These are phyloP conservation scores for Siderastrea radians DNA, from an alignment of 92 coral and sea anemone species.

Conservation along the genomic window DNA sequence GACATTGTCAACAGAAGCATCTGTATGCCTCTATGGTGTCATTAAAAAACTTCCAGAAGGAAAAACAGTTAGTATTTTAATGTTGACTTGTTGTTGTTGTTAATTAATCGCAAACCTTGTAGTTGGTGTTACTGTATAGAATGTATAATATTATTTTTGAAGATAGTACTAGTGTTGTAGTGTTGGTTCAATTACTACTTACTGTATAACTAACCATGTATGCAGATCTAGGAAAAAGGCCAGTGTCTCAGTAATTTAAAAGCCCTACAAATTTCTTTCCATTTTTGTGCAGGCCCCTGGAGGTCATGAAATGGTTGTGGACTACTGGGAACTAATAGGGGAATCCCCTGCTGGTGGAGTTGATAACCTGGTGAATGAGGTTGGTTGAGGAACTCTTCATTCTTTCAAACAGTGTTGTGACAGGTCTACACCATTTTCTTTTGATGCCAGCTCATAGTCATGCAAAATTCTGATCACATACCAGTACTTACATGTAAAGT, in stretches of 20 bases:
- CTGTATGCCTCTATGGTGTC: slow-evolving; percentile 90
- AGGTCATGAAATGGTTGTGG: slow-evolving; percentile 99
- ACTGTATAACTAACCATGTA: no score
- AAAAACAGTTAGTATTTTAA: slow-evolving; percentile 78
- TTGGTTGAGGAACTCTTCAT: slow-evolving; percentile 27
- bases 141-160: no score
- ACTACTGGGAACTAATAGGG: slow-evolving; percentile 97
- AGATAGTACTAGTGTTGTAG: no score
- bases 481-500: no score
- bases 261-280: neutral
- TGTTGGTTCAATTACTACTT: no score
- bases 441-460: neutral
- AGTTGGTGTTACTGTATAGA: no score
- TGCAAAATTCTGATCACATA: no score
- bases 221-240: no score
- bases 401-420: no score
- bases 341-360: slow-evolving; percentile 99
- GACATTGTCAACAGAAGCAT: slow-evolving; percentile 87
- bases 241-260: no score
- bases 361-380: slow-evolving; percentile 95
- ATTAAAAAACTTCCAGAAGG: slow-evolving; percentile 95
- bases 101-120: no score
- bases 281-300: slow-evolving; percentile 92
- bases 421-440: neutral
- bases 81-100: neutral